Evolutionary conservation across 1,140 invertebrate genomes (phyloP), one percentile per base, ranked within the genome.

Genomic region (Lepidostoma basale): DNA sequence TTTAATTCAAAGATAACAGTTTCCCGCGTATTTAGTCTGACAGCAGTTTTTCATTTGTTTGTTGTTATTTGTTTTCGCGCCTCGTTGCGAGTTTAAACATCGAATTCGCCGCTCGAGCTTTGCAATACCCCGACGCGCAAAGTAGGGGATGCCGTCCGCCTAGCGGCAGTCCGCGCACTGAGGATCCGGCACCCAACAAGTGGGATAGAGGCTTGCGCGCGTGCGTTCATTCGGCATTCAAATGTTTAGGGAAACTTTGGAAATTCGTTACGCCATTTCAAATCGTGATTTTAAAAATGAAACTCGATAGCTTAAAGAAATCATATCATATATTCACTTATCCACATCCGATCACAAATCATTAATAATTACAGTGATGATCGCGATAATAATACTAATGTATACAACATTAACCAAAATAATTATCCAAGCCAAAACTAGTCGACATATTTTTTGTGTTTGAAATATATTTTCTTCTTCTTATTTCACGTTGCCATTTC

Each of bases 151-250:
- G 60, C 63, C 47, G 62, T 65, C 58, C 74, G 74, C 75, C 75
- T 70, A 69, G 74, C 78, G 77, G 75, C 77, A 75, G 77, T 78
- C 77, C 77, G 74, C 77, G 73, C 76, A 78, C 76, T 68, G 79
- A 81, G 74, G 73, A 73, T 72, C 68, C 77, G 77, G 79, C 80
- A 78, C 79, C 80, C 81, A 83, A 83, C 81, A 83, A 83, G 81
- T 83, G 80, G 80, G 42, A 39, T 26, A 28, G 22, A 75, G 74
- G 75, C 74, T 74, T 75, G 74, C 76, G 81, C 81, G 81, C 81
- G 28, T 54, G 45, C 47, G 28, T 39, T 45, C 25, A 18, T 54
- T 65, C 22, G 14, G 39, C 36, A 40, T 66, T 39, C 49, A 44
- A 58, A 22, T 39, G 10, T 65, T 52, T 36, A 12, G 20, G 25